These are phyloP conservation scores for Smittia aterrima DNA, from an alignment of 2,888 invertebrate species.

Conservation along the genomic window DNA sequence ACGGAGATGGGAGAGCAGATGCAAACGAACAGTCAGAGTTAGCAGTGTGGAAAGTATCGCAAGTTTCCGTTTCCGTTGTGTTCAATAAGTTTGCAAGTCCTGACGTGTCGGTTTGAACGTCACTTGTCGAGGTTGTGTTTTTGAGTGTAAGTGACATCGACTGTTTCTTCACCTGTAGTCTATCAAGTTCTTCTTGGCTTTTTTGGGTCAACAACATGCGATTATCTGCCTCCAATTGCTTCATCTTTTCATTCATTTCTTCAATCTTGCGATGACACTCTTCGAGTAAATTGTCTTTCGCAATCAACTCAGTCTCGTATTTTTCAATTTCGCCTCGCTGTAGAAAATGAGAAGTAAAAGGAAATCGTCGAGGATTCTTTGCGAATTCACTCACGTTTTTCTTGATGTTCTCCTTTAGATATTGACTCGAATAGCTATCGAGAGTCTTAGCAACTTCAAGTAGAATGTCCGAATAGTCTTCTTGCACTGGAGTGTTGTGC, in stretches of 20 bases:
- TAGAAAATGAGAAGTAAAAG: conserved; percentile 43
- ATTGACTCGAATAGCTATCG: conserved; percentile 63
- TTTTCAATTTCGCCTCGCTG: conserved; percentile 71
- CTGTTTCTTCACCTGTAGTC: conserved; percentile 57
- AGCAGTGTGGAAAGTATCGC: conserved; percentile 75
- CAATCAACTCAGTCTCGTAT: conserved; percentile 65
- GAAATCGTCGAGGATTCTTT: conserved; percentile 29
- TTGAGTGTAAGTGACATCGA: conserved; percentile 67
- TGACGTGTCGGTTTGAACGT: conserved; percentile 50
- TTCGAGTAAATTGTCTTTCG: conserved; percentile 58
- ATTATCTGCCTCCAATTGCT: conserved; percentile 65
- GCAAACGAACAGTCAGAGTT: conserved; percentile 58
- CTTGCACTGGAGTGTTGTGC: conserved; percentile 57
- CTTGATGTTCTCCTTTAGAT: conserved; percentile 66
- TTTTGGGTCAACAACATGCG: conserved; percentile 55
- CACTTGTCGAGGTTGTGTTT: conserved; percentile 56
- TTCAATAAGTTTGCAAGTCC: conserved; percentile 42
- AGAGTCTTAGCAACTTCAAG: conserved; percentile 65
- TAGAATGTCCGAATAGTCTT: conserved; percentile 62
- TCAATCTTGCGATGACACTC: conserved; percentile 65
- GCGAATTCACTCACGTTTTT: conserved; percentile 63
- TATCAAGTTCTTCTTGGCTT: conserved; percentile 56
- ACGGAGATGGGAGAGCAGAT: conserved; percentile 49
- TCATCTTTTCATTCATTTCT: conserved; percentile 67
- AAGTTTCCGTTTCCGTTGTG: conserved; percentile 54